phyloP scores from a whole-genome alignment of 2,113 vertebrate species.

The Cercopithecus mona region DNA sequence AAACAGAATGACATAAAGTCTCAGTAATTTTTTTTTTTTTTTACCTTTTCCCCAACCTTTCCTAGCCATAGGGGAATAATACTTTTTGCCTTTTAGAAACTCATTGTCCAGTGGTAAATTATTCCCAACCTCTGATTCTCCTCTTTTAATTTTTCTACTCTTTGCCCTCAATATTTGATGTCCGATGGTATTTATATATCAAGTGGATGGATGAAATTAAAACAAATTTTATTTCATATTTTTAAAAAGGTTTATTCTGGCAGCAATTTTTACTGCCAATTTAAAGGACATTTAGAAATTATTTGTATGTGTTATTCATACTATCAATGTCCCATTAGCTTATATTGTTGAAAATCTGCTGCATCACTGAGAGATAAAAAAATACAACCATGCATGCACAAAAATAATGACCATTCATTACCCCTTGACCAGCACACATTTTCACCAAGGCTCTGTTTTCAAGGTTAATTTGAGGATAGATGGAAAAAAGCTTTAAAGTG shows the following conservation, averaged over 20 bases:
- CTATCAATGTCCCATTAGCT: slow-evolving; percentile 36
- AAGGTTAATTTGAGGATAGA: slow-evolving; percentile 45
- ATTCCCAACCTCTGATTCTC: background rate
- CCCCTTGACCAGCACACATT: background rate
- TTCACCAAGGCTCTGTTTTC: slow-evolving; percentile 20
- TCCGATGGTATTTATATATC: background rate
- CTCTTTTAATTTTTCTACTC: background rate
- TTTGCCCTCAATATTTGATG: background rate
- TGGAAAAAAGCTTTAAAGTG: background rate
- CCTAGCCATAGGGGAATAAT: background rate
- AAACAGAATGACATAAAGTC: background rate
- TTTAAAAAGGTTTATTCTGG: background rate
- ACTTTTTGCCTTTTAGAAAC: background rate
- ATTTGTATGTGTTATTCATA: background rate
- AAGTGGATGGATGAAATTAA: background rate
- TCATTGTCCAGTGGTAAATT: background rate
- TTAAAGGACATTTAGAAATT: slow-evolving; percentile 44
- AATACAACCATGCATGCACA: background rate
- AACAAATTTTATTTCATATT: background rate
- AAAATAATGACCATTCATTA: slow-evolving; percentile 26
- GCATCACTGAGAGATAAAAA: slow-evolving; percentile 19
- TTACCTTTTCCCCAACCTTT: background rate
- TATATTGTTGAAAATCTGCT: slow-evolving; percentile 36
- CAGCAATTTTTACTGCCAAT: background rate
- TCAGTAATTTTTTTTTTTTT: background rate